Evolutionary conservation across 2,113 vertebrate species (phyloP).

Genomic region (Garra rufa): DNA sequence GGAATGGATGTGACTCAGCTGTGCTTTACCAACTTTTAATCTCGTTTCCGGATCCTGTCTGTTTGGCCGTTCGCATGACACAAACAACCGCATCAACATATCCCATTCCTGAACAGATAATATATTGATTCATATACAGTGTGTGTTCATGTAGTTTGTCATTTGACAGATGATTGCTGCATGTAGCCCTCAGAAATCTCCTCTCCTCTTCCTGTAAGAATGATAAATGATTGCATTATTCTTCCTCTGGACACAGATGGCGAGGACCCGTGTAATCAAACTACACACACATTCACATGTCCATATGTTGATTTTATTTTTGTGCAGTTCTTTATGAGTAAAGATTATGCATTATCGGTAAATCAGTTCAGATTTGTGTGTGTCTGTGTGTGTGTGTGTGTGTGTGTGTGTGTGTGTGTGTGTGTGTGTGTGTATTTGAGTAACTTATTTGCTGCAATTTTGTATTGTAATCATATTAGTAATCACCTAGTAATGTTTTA

Average conservation of each 20-base stretch:
- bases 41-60: slow-evolving; percentile 43
- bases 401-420: too few relatives aligned
- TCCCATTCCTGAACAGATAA: slow-evolving; percentile 12
- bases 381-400: too few relatives aligned
- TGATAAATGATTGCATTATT: slow-evolving; percentile 44
- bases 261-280: slow-evolving; percentile 26
- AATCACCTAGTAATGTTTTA: too few relatives aligned
- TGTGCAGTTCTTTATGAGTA: not conserved
- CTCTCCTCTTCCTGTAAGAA: slow-evolving; percentile 7
- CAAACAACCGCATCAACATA: slow-evolving; percentile 19
- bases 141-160: slow-evolving; percentile 12
- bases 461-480: too few relatives aligned
- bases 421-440: too few relatives aligned
- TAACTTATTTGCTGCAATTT: too few relatives aligned
- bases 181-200: not conserved
- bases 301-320: slow-evolving; percentile 27
- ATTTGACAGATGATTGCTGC: slow-evolving; percentile 19
- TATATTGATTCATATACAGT: slow-evolving; percentile 18
- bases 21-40: slow-evolving; percentile 47
- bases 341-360: not conserved
- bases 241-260: slow-evolving; percentile 12
- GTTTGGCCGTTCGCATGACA: not conserved
- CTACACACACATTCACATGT: not conserved
- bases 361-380: too few relatives aligned
- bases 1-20: slow-evolving; percentile 44